Base-by-base conservation (phyloP, 2,888 invertebrate genomes). In the Nectonema munidae region DNA sequence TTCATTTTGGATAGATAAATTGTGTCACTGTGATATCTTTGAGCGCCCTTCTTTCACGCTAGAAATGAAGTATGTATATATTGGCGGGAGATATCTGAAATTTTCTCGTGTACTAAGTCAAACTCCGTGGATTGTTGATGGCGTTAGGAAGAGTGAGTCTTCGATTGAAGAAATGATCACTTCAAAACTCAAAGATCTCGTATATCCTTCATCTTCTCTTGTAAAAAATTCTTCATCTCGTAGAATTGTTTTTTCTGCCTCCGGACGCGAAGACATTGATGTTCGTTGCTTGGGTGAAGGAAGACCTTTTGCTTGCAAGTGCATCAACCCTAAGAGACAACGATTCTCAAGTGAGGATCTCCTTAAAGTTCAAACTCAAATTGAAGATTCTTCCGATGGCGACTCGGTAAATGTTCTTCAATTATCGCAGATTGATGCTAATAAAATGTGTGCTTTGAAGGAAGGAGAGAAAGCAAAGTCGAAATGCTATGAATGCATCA, bases 241-340 rank as follows among this genome's bases (percentile, higher is more conserved):
- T 4, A 13, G 16, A 13, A 29, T 21, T 15, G 21, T 21, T 19
- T 76, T 86, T 57, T 66, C 72, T 45, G 67, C 81, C 2, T 79
- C 83, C 38, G 86, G 89, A 0, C 62, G 95, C 28, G 89, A 95
- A 57, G 95, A 95, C 57, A 75, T 83, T 1, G 95, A 95, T 58
- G 89, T 89, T 0, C 61, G 81, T 41, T 86, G 76, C 57, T 57
- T 95, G 9, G 62, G 63, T 25, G 48, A 46, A 42, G 89, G 89
- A 0, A 59, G 89, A 5, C 89, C 89, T 0, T 95, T 89, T 59
- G 72, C 73, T 1, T 58, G 86, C 1, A 79, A 86, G 61, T 64
- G 77, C 29, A 49, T 65, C 28, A 48, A 52, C 39, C 46, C 47
- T 17, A 60, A 57, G 43, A 52, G 58, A 16, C 61, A 18, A 19